Percentiles rank a stretch among this genome's conserved stretches.
phyloP scores from a whole-genome alignment of 2,113 vertebrate species.

The Crotalus horridus region DNA sequence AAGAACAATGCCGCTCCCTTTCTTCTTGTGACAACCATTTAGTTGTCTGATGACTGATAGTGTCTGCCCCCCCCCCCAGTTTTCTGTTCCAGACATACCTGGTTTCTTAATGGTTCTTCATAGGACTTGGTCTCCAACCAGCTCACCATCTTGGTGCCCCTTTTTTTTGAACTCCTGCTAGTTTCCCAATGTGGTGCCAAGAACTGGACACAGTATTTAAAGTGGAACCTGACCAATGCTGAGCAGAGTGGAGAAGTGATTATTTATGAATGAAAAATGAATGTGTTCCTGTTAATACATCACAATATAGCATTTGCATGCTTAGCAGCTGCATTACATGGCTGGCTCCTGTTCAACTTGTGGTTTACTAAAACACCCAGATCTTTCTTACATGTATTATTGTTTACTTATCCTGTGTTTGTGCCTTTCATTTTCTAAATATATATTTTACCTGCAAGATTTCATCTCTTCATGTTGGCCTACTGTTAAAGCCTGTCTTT shows the following conservation, averaged over 20 bases:
- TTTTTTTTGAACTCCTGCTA: neutral
- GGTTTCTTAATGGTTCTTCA: neutral
- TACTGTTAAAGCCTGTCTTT: neutral
- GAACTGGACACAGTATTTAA: neutral
- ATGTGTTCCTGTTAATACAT: neutral
- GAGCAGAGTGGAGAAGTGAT: neutral
- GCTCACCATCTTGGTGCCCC: neutral
- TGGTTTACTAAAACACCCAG: neutral
- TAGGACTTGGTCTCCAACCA: neutral
- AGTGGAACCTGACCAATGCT: neutral
- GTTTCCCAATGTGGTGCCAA: neutral
- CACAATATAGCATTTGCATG: neutral
- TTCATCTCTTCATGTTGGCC: neutral
- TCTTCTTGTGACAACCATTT: neutral
- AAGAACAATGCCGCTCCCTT: neutral
- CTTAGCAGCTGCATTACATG: neutral
- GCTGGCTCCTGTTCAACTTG: neutral
- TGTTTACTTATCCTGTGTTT: neutral
- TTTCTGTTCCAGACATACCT: neutral
- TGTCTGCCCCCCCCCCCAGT: neutral
- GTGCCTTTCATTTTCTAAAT: neutral
- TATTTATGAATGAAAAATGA: neutral
- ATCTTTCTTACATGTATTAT: neutral
- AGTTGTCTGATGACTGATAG: neutral
- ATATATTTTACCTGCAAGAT: neutral